Conservation (phyloP, 2,888 invertebrate genomes). For the Lithophane leautieri region DNA sequence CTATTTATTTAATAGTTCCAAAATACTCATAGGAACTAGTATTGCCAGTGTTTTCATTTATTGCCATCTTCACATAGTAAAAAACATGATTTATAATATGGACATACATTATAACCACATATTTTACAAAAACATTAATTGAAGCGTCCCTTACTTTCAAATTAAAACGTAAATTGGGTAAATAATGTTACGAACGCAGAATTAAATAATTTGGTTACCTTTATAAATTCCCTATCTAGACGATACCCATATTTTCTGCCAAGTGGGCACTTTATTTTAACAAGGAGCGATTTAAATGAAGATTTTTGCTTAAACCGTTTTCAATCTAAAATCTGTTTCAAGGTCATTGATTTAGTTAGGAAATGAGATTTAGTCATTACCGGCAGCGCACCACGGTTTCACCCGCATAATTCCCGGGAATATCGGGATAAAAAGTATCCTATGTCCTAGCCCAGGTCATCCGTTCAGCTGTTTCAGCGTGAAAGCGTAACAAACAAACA, state of each 20-base stretch:
- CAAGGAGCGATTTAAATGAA: slow-evolving; percentile 41
- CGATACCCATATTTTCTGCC: slow-evolving; percentile 51
- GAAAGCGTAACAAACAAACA: too few relatives aligned
- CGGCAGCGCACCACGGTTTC: too few relatives aligned
- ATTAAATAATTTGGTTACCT: slow-evolving; percentile 58
- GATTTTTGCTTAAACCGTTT: slow-evolving; percentile 33
- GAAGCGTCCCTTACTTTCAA: slow-evolving; percentile 14
- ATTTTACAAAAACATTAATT: background rate
- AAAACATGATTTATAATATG: too few relatives aligned
- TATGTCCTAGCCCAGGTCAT: too few relatives aligned
- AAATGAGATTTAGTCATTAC: background rate
- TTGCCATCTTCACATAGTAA: too few relatives aligned
- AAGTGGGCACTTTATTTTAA: slow-evolving; percentile 57
- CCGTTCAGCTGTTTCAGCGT: too few relatives aligned
- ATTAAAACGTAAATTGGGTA: slow-evolving; percentile 48
- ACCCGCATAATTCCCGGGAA: too few relatives aligned
- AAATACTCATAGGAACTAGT: too few relatives aligned
- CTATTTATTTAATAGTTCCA: too few relatives aligned
- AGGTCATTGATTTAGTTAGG: background rate
- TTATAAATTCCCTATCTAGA: slow-evolving; percentile 55
- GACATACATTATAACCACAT: too few relatives aligned
- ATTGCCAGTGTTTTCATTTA: too few relatives aligned
- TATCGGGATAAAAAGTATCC: too few relatives aligned
- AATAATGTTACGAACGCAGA: slow-evolving; percentile 43
- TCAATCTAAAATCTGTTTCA: slow-evolving; percentile 28